Percentiles rank a stretch among this genome's conserved stretches.
phyloP scores from a whole-genome alignment of 2,888 invertebrate species.

The Cheilosia pagana region DNA sequence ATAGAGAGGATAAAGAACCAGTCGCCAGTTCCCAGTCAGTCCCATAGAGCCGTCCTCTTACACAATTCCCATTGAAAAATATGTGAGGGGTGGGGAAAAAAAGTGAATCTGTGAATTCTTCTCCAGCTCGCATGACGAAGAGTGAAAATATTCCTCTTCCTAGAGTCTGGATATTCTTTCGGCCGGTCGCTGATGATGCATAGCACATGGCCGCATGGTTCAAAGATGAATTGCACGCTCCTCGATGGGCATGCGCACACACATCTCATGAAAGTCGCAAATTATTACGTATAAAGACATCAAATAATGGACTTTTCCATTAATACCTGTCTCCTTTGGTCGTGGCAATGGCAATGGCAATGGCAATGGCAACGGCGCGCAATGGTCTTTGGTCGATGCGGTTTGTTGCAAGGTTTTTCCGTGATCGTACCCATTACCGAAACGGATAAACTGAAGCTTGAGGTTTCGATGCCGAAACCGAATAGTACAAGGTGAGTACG shows the following conservation, averaged over 20 bases:
- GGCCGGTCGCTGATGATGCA: conserved; percentile 30
- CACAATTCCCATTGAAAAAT: conserved; percentile 57
- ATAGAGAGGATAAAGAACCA: conserved; percentile 39
- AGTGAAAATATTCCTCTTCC: conserved; percentile 62
- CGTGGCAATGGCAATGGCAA: conserved; percentile 24
- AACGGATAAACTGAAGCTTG: conserved; percentile 57
- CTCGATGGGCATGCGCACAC: conserved; percentile 41
- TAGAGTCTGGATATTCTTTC: conserved; percentile 26
- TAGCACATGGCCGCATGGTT: conserved; percentile 54
- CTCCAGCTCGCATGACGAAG: conserved; percentile 57
- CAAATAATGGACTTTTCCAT: conserved; percentile 75
- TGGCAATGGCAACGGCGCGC: too few relatives aligned
- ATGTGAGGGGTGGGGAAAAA: conserved; percentile 40
- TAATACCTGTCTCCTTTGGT: conserved; percentile 71
- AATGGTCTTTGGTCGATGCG: conserved; percentile 11
- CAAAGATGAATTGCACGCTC: conserved; percentile 66
- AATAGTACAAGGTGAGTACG: conserved; percentile 45
- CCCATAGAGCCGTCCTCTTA: conserved; percentile 1
- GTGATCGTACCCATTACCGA: conserved; percentile 66
- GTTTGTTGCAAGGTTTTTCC: conserved; percentile 58
- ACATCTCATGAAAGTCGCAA: conserved; percentile 70
- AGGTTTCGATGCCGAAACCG: conserved; percentile 48
- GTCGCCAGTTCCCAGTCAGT: conserved; percentile 14
- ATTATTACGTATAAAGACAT: conserved; percentile 74
- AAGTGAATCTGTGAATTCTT: conserved; percentile 61